Percentiles rank a stretch among this genome's conserved stretches.
Conservation (phyloP, 2,888 invertebrate genomes). For the Eledona agricola region DNA sequence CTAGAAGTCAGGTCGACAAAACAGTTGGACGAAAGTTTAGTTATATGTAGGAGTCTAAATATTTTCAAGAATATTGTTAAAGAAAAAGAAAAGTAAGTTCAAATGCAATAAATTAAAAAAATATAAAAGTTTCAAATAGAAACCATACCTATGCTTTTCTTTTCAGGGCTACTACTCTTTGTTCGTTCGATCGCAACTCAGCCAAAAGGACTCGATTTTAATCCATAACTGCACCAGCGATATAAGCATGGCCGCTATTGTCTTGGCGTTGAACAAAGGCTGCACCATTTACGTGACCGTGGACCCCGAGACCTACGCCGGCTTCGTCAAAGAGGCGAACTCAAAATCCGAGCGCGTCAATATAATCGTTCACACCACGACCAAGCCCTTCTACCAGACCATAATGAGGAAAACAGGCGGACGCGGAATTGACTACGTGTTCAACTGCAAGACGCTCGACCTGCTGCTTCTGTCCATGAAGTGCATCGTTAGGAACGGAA, state of each 20-base stretch:
- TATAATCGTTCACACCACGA: conserved; percentile 68
- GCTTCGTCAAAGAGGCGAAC: too few species aligned
- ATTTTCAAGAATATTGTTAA: too few species aligned
- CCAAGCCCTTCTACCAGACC: conserved; percentile 53
- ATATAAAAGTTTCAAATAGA: too few species aligned
- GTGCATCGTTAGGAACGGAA: conserved; percentile 58
- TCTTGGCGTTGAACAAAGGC: conserved; percentile 85
- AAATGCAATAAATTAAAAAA: too few species aligned
- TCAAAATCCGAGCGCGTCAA: too few species aligned
- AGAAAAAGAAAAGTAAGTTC: too few species aligned
- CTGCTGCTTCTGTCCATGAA: conserved; percentile 63
- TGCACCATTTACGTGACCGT: conserved; percentile 90
- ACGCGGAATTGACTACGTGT: conserved; percentile 68
- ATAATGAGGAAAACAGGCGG: conserved; percentile 66
- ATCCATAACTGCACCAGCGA: conserved; percentile 71
- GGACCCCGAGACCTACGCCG: too few species aligned
- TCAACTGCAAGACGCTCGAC: conserved; percentile 71
- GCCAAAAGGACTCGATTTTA: conserved; percentile 44
- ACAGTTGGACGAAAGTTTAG: too few species aligned
- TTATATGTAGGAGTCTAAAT: too few species aligned
- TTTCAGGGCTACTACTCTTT: conserved; percentile 48
- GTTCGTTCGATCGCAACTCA: conserved; percentile 41
- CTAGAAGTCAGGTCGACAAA: too few species aligned
- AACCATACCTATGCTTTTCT: conserved; percentile 1
- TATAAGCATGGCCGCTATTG: conserved; percentile 93